Conservation (phyloP, 1,140 invertebrate species). For the Globodera rostochiensis region DNA sequence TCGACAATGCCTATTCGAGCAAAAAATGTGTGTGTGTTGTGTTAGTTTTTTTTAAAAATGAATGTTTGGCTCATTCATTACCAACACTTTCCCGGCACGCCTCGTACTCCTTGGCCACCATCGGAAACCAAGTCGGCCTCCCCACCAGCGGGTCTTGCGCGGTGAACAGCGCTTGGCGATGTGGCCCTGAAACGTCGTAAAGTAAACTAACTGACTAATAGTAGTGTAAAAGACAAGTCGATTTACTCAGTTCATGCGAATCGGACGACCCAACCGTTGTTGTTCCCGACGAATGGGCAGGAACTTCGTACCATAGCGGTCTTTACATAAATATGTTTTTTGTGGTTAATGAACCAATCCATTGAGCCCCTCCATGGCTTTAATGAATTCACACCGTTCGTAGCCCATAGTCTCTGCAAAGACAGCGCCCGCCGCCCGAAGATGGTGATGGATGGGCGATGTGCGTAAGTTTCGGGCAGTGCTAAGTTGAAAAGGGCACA, state of each 20-base stretch:
- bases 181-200: conserved; percentile 33
- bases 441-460: conserved; percentile 90
- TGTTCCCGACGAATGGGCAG: conserved; percentile 31
- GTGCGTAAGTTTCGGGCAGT: conserved; percentile 87
- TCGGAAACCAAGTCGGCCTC: conserved; percentile 91
- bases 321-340: conserved; percentile 62
- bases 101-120: conserved; percentile 84
- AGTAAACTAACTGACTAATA: not conserved
- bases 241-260: conserved; percentile 1
- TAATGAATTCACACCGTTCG: conserved; percentile 70
- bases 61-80: no score
- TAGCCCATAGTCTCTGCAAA: conserved; percentile 98
- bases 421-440: conserved; percentile 87
- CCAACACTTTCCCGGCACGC: conserved; percentile 90
- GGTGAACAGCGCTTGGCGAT: conserved; percentile 49
- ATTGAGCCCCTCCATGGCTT: not conserved
- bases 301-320: conserved; percentile 83
- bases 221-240: no score
- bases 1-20: conserved; percentile 74
- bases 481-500: conserved; percentile 70
- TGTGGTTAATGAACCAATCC: no score
- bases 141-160: conserved; percentile 63
- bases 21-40: not conserved
- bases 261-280: not conserved
- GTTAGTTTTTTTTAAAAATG: no score